Evolutionary conservation across 2,113 vertebrate genomes (phyloP), one percentile per base, ranked within the genome.

Genomic region (Dissostichus mawsoni): DNA sequence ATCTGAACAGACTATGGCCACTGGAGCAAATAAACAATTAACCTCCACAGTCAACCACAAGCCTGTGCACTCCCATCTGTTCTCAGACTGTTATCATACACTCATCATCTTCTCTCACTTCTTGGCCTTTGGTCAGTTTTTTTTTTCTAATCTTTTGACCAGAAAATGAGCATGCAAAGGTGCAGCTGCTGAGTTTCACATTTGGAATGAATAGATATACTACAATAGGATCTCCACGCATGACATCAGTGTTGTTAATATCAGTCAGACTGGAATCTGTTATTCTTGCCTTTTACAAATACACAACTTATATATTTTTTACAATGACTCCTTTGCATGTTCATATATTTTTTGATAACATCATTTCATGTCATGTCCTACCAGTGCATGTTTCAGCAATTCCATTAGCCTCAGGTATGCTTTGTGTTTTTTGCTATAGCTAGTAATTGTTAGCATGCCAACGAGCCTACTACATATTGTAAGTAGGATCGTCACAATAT

Each of bases 21-120:
- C 85, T 88, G 84, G 86, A 90, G 87, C 83, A 92, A 91, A 93
- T 89, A 92, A 92, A 92, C 92, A 92, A 92, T 93, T 93, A 93
- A 92, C 90, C 89, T 92, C 84, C 16, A 81, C 69, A 90, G 74
- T 84, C 86, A 78, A 78, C 84, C 84, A 84, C 71, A 75, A 78
- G 69, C 80, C 57, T 18, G 25, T 73, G 52, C 56, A 65, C 71
- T 81, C 71, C 88, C 80, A 92, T 92, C 81, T 92, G 87, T 84
- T 92, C 84, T 80, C 72, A 67, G 47, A 78, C 76, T 73, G 74
- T 74, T 88, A 85, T 84, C 78, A 65, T 72, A 74, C 58, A 62
- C 57, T 85, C 69, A 74, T 81, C 80, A 77, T 88, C 63, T 44
- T 45, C 18, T 61, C 67, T 82, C 80, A 67, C 70, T 68, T 89